A percentile compares a stretch with the other conserved stretches of the same genome.
These are phyloP conservation scores for Salvelinus sp. DNA, from an alignment of 2,113 vertebrate genomes.

Conservation along the genomic window DNA sequence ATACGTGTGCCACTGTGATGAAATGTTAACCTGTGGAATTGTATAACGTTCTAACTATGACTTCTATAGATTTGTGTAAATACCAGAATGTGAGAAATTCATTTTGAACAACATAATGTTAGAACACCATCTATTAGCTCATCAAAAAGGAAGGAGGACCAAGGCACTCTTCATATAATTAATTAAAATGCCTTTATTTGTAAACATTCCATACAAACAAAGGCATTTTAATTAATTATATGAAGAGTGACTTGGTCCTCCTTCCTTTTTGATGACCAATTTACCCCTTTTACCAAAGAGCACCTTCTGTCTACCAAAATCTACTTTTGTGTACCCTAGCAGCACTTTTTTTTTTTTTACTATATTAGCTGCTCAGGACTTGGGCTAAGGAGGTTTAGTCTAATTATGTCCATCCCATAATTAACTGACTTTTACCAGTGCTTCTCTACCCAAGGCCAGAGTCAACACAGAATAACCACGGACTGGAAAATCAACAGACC, in stretches of 20 bases:
- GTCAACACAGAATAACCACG: slow-evolving; percentile 57
- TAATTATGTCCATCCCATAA: slow-evolving; percentile 59
- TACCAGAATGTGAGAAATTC: too few species aligned
- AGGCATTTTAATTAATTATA: too few species aligned
- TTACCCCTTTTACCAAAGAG: too few species aligned
- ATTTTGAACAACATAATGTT: slow-evolving; percentile 14
- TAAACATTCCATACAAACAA: too few species aligned
- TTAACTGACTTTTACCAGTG: slow-evolving; percentile 59
- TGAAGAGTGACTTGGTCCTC: too few species aligned
- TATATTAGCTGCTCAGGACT: slow-evolving; percentile 43
- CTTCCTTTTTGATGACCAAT: too few species aligned
- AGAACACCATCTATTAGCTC: slow-evolving; percentile 46
- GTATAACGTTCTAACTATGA: neutral
- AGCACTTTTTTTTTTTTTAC: too few species aligned
- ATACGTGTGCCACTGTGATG: slow-evolving; percentile 12
- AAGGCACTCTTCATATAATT: too few species aligned
- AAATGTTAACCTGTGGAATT: slow-evolving; percentile 3
- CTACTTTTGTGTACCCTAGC: too few species aligned
- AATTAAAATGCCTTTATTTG: too few species aligned
- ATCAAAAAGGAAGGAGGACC: too few species aligned
- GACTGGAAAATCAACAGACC: slow-evolving; percentile 41
- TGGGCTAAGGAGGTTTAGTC: slow-evolving; percentile 56
- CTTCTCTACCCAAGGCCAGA: slow-evolving; percentile 46
- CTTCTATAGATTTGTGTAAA: slow-evolving; percentile 1
- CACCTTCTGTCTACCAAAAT: too few species aligned